Evolutionary conservation across 2,113 vertebrate species (phyloP), one percentile per base, ranked within the genome.

Genomic region (Phainopepla nitens): DNA sequence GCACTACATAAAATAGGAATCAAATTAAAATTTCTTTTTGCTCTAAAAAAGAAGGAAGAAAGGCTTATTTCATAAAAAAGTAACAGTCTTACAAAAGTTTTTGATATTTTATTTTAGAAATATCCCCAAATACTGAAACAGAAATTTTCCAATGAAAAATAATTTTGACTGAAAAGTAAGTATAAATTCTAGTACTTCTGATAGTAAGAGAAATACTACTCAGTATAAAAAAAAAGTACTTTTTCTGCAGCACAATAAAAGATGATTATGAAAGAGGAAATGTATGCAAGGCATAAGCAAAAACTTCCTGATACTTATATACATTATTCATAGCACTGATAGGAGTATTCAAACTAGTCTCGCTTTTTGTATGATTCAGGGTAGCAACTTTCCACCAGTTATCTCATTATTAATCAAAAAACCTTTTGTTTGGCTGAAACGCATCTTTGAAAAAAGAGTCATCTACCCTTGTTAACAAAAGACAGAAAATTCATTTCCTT

Each of bases 211-310:
- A 85, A 87, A 61, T 85, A 85, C 11, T 82, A 45, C 16, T 82
- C 49, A 65, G 9, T 65, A 28, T 36, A 53, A 82, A 45, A 87
- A 45, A 87, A 82, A 87, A 54, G 36, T 45, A 47, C 7, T 79
- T 89, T n/a, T 89, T 4, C 36, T 44, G 16, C 58, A 77, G 27
- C 54, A 96, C 82, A 97, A 96, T 91, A 62, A 86, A 85, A 70
- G 84, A 77, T 94, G 85, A 96, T 96, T 96, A 72, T 69, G 93
- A 94, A 96, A 96, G 70, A 11, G 71, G 51, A 96, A 96, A 94
- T 95, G 7, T 41, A 96, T 91, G 58, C 75, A 91, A 72, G 39
- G 29, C 27, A 61, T 57, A 77, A 72, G 42, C 27, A 93, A 93
- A 89, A 80, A 47, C 78, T 95, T 96, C 94, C 94, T 96, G 89